Conservation (phyloP, 1,140 invertebrate genomes). For the Euglossa dilemma region DNA sequence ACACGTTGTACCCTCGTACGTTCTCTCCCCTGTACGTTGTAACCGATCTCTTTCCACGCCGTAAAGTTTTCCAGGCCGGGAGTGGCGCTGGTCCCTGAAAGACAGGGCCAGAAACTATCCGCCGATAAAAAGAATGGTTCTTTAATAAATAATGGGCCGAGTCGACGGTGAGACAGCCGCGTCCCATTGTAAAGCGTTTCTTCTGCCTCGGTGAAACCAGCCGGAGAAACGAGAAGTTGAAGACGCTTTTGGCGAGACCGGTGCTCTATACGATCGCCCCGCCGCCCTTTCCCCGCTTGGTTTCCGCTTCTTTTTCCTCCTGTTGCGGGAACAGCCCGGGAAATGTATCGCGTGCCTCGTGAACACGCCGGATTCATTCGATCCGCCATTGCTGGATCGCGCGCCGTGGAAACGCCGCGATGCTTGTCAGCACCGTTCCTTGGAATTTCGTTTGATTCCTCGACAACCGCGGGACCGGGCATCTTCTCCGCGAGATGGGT, state of each 20-base stretch:
- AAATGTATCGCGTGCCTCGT: conserved; percentile 18
- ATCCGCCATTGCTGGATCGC: no score
- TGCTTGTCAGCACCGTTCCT: no score
- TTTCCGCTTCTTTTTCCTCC: background rate
- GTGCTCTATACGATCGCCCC: conserved; percentile 46
- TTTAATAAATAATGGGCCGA: conserved; percentile 68
- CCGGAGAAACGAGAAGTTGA: conserved; percentile 59
- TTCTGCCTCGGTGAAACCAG: conserved; percentile 51
- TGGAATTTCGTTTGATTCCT: no score
- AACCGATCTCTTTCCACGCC: conserved; percentile 36
- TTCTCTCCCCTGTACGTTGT: conserved; percentile 20
- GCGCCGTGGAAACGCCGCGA: no score
- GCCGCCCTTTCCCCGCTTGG: background rate
- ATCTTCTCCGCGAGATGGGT: no score
- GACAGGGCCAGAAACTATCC: conserved; percentile 54
- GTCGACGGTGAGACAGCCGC: conserved; percentile 51
- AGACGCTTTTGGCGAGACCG: conserved; percentile 52
- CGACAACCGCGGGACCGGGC: no score
- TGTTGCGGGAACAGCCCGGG: background rate
- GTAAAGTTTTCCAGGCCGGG: conserved; percentile 45
- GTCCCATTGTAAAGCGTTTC: conserved; percentile 62
- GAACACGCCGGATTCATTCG: no score
- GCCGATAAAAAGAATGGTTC: conserved; percentile 67
- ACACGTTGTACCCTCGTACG: background rate
- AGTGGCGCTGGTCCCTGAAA: background rate